These are phyloP conservation scores for Indri indri DNA, from an alignment of 2,113 vertebrate genomes.

Conservation along the genomic window DNA sequence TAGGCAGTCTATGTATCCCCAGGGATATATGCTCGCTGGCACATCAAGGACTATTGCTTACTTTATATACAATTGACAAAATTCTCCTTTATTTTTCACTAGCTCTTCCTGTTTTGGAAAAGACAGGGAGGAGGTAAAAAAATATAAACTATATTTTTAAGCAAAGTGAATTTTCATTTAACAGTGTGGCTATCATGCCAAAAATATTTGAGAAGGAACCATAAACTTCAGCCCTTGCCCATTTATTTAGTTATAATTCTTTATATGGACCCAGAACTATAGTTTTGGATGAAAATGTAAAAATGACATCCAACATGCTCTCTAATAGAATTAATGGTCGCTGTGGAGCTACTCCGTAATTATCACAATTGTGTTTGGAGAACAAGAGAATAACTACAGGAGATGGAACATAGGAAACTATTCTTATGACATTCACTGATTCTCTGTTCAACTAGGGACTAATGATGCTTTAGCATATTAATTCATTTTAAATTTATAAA, in stretches of 20 bases:
- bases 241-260: neutral
- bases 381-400: neutral
- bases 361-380: neutral
- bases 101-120: neutral
- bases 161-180: neutral
- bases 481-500: neutral
- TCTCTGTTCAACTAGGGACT: neutral
- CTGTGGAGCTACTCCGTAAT: neutral
- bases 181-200: neutral
- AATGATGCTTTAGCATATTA: neutral
- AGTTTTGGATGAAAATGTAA: slow-evolving; percentile 1
- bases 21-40: slow-evolving; percentile 25
- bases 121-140: neutral
- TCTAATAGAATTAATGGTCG: neutral
- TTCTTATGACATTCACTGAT: neutral
- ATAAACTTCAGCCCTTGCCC: neutral
- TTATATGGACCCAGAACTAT: neutral
- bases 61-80: slow-evolving; percentile 44
- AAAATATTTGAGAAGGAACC: neutral
- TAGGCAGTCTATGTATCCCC: neutral
- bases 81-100: slow-evolving; percentile 32
- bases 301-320: neutral
- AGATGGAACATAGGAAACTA: neutral
- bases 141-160: neutral
- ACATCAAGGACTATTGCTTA: slow-evolving; percentile 48